A percentile compares a stretch with the other conserved stretches of the same genome.
Conservation (phyloP, 2,797 vertebrate genomes). For the Danio kyathit region DNA sequence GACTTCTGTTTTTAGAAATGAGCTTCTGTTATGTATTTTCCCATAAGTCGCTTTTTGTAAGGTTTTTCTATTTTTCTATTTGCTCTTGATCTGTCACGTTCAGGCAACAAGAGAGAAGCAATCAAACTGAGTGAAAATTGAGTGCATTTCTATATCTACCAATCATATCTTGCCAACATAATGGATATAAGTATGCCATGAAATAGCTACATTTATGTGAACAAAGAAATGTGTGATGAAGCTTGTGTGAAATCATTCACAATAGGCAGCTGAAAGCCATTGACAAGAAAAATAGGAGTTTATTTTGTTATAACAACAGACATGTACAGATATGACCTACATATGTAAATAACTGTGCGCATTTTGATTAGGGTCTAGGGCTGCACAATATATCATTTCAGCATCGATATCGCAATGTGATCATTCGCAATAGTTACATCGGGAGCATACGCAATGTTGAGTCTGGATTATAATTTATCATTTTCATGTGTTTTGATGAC, state of each 20-base stretch:
- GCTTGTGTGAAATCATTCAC: not conserved
- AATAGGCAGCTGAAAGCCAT: not conserved
- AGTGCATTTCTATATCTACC: not conserved
- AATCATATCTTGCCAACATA: not conserved
- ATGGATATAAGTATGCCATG: not conserved
- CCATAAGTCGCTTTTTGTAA: not conserved
- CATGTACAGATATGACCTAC: no score
- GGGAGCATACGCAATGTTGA: no score
- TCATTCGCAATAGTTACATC: no score
- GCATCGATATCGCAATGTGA: no score
- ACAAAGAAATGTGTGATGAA: not conserved
- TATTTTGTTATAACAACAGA: no score
- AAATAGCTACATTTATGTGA: not conserved
- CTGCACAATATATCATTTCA: no score
- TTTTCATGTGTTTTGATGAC: no score
- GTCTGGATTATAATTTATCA: no score
- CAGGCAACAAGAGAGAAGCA: not conserved
- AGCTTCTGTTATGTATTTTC: not conserved
- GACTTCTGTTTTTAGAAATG: no score
- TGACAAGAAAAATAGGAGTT: no score
- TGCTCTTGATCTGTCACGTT: not conserved
- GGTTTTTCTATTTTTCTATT: not conserved
- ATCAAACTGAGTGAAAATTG: not conserved
- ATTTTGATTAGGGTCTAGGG: no score
- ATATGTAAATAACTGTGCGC: no score